Evolutionary conservation across 2,888 invertebrate species (phyloP), one percentile per base, ranked within the genome.

Genomic region (Aphodius sticticus): DNA sequence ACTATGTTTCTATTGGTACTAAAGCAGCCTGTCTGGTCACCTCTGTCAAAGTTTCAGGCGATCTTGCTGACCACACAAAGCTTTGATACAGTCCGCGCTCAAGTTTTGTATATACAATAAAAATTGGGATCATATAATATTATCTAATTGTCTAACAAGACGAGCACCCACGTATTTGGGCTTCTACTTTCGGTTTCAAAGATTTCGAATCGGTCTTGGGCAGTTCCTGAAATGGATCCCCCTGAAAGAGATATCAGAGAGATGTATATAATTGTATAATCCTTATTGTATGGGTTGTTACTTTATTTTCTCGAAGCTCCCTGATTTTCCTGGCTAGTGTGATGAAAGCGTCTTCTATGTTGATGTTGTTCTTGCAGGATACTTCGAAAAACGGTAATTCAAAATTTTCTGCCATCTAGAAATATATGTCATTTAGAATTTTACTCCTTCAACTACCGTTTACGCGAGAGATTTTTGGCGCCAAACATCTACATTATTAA

Each of bases 341-440:
- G 83, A 96, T 89, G 88, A 96, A 96, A 77, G 95, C 94, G 87
- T 95, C 94, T 87, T 96, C 96, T 86, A 96, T 96, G 85, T 96
- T 96, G 81, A 96, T 93, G 87, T 96, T 94, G 84, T 94, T 94
- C 89, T 96, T 96, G 89, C 96, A 96, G 12, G 96, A 96, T 14
- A 96, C 96, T 90, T 96, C 96, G 87, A 95, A 96, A 88, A 96
- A 96, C 53, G 96, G 96, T 93, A 96, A 95, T 84, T 96, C 96
- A 86, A 96, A 96, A 87, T 95, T 95, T 86, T 96, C 96, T 0
- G 96, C 96, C 89, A 96, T 94, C 95, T 95, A 89, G 76, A 90
- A 91, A 81, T 69, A 78, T 6, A 36, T 3, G 36, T 36, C 16
- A 15, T 69, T 69, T 14, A 53, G 15, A 76, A 76, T n/a, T 76